A percentile compares a stretch with the other conserved stretches of the same genome.
phyloP scores from a whole-genome alignment of 2,888 invertebrate species.

The Dryobota labecula region DNA sequence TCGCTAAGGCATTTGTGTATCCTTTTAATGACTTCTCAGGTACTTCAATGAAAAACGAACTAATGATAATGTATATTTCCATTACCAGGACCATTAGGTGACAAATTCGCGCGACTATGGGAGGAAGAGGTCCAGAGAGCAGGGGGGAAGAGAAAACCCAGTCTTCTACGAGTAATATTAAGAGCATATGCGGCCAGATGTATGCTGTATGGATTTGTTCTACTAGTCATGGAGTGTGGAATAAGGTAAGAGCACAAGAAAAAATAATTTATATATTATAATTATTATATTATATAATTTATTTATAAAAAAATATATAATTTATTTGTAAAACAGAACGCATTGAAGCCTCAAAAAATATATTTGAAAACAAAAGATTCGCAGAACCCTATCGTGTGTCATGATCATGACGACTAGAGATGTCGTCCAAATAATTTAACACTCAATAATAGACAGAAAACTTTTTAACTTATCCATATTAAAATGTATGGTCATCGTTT shows the following conservation, averaged over 20 bases:
- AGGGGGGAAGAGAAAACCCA: slow-evolving; percentile 88
- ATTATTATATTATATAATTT: too few relatives aligned
- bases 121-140: slow-evolving; percentile 86
- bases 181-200: slow-evolving; percentile 91
- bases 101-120: slow-evolving; percentile 89
- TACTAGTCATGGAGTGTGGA: slow-evolving; percentile 91
- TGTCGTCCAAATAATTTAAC: slow-evolving; percentile 6
- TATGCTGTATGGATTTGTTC: slow-evolving; percentile 90
- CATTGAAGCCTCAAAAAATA: too few relatives aligned
- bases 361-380: not conserved
- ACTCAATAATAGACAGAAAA: not conserved
- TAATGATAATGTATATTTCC: slow-evolving; percentile 18
- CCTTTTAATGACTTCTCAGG: slow-evolving; percentile 16
- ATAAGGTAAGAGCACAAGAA: slow-evolving; percentile 86
- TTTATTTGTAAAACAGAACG: too few relatives aligned
- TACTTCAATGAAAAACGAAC: slow-evolving; percentile 19
- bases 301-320: too few relatives aligned
- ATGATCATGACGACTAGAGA: not conserved
- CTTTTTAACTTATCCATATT: not conserved
- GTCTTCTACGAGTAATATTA: slow-evolving; percentile 88
- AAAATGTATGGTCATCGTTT: slow-evolving; percentile 37
- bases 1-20: slow-evolving; percentile 29
- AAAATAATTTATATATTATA: too few relatives aligned
- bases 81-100: slow-evolving; percentile 84
- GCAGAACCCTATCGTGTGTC: not conserved